Conservation (phyloP, 2,888 invertebrate species). For the Boloria selene region DNA sequence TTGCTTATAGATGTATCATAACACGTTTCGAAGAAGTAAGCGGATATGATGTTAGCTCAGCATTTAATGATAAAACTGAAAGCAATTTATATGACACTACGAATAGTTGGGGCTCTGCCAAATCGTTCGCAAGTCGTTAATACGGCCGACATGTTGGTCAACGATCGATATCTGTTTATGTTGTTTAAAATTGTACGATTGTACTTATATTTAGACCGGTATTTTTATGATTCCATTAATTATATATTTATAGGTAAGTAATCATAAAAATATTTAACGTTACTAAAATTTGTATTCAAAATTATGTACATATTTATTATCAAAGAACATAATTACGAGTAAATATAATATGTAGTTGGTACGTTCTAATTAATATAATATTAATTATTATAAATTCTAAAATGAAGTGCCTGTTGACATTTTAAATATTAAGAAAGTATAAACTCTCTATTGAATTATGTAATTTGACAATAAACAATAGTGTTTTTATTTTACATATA, state of each 20-base stretch:
- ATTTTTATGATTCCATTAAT: slow-evolving; percentile 19
- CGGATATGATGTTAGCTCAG: slow-evolving; percentile 27
- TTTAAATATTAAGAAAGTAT: too few relatives aligned
- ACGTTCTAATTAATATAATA: too few relatives aligned
- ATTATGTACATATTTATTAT: too few relatives aligned
- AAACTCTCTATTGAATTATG: too few relatives aligned
- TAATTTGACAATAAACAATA: too few relatives aligned
- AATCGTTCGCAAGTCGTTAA: slow-evolving; percentile 70
- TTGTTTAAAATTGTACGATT: slow-evolving; percentile 46
- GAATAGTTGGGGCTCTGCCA: slow-evolving; percentile 73
- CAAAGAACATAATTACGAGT: too few relatives aligned
- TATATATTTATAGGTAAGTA: too few relatives aligned
- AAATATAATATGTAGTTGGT: too few relatives aligned
- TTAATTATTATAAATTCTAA: too few relatives aligned
- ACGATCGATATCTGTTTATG: slow-evolving; percentile 68
- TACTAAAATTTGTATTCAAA: too few relatives aligned
- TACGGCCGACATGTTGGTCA: slow-evolving; percentile 71
- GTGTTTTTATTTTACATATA: too few relatives aligned
- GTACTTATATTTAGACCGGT: slow-evolving; percentile 38
- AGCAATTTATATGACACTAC: slow-evolving; percentile 63
- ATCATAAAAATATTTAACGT: neutral
- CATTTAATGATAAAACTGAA: slow-evolving; percentile 48
- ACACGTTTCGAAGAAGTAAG: slow-evolving; percentile 32
- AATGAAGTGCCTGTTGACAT: too few relatives aligned
- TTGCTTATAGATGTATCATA: slow-evolving; percentile 15